Conservation (phyloP, 2,797 vertebrate species). For the Kryptopterus vitreolus region DNA sequence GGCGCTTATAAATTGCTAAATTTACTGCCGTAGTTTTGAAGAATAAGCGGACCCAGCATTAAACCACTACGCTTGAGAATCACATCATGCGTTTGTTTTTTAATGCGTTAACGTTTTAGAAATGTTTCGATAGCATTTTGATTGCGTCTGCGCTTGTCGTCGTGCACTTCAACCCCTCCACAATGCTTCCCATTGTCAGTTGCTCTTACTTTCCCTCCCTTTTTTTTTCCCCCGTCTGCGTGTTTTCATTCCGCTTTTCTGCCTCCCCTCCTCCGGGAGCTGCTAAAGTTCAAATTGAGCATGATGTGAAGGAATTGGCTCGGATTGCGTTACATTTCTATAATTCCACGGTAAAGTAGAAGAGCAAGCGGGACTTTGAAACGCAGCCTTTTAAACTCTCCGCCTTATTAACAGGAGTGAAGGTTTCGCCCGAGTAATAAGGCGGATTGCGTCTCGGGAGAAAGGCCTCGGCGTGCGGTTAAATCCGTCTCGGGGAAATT, state of each 20-base stretch:
- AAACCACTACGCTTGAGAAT: background rate
- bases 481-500: constrained; percentile 37
- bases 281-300: constrained; percentile 15
- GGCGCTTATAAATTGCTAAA: too few species aligned
- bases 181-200: background rate
- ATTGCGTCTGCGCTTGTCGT: background rate
- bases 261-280: background rate
- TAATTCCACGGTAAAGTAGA: constrained; percentile 1
- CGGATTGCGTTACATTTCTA: constrained; percentile 13
- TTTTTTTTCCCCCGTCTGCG: background rate
- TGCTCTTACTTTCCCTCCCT: background rate
- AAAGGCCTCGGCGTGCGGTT: constrained; percentile 6
- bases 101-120: background rate
- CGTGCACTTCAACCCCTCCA: background rate
- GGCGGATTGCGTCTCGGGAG: constrained; percentile 20
- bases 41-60: background rate
- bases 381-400: constrained; percentile 21
- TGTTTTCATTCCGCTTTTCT: background rate
- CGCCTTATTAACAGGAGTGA: constrained; percentile 28
- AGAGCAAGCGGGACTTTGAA: constrained; percentile 21
- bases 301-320: constrained; percentile 26
- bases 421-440: constrained; percentile 33
- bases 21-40: too few species aligned
- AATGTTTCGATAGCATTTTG: background rate
- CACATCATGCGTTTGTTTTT: too few species aligned